Percentiles rank a stretch among this genome's conserved stretches.
phyloP scores from a whole-genome alignment of 2,113 vertebrate species.

The Heptranchias perlo region DNA sequence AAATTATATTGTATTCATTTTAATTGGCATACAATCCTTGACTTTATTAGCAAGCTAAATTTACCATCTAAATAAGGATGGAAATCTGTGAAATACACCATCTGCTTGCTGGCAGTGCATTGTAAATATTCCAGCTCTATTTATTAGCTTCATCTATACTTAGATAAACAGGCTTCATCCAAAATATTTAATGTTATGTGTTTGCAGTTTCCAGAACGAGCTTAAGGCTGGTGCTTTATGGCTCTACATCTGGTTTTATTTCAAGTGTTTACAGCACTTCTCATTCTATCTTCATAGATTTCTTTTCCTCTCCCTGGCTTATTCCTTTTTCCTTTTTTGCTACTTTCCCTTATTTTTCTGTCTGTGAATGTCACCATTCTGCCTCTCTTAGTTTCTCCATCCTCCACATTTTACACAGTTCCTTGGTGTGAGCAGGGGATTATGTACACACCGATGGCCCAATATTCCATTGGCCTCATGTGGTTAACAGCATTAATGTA shows the following conservation, averaged over 20 bases:
- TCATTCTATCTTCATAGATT: not conserved
- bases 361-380: not conserved
- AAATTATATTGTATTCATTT: not conserved
- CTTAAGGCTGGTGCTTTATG: not conserved
- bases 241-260: not conserved
- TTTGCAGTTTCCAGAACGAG: not conserved
- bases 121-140: not conserved
- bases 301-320: not conserved
- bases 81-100: not conserved
- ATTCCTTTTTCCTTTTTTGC: not conserved
- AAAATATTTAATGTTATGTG: not conserved
- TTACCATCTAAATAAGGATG: not conserved
- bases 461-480: not conserved
- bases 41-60: not conserved
- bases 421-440: not conserved
- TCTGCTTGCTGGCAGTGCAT: not conserved
- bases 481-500: not conserved
- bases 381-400: not conserved
- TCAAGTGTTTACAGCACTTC: not conserved
- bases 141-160: not conserved
- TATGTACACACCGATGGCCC: not conserved
- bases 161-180: not conserved
- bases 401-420: not conserved
- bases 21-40: not conserved
- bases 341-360: not conserved